A percentile compares a stretch with the other conserved stretches of the same genome.
phyloP scores from a whole-genome alignment of 2,797 vertebrate species.

The Staurois parvus region DNA sequence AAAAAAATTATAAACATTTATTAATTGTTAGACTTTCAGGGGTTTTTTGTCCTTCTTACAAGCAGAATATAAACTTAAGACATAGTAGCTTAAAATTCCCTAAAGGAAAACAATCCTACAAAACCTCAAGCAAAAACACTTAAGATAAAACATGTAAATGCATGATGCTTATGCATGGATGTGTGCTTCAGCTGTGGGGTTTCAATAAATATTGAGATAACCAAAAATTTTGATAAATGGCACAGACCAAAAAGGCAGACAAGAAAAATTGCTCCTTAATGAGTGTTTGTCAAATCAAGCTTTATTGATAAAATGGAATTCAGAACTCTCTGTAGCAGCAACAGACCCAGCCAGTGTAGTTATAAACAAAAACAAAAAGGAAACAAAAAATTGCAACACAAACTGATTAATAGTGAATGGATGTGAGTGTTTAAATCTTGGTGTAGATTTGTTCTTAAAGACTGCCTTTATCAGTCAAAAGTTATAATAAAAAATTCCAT shows the following conservation, averaged over 20 bases:
- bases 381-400: conserved; percentile 67
- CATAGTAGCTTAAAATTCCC: conserved; percentile 69
- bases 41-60: conserved; percentile 66
- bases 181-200: conserved; percentile 71
- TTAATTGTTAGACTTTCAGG: conserved; percentile 26
- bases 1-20: conserved; percentile 73
- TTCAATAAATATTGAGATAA: conserved; percentile 68
- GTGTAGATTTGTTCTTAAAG: conserved; percentile 54
- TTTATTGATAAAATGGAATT: conserved; percentile 87
- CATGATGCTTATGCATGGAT: not conserved
- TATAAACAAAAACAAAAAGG: conserved; percentile 31
- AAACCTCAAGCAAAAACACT: no score
- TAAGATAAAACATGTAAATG: no score
- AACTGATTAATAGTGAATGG: conserved; percentile 72
- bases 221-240: conserved; percentile 68
- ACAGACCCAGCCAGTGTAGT: conserved; percentile 80
- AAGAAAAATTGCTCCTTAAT: conserved; percentile 80
- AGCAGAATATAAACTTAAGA: conserved; percentile 73
- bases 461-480: conserved; percentile 23
- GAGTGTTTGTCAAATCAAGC: conserved; percentile 85
- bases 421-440: conserved; percentile 70
- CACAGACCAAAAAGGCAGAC: conserved; percentile 73
- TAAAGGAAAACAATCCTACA: no score
- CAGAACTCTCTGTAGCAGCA: conserved; percentile 81
- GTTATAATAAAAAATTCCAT: conserved; percentile 24